A percentile compares a stretch with the other conserved stretches of the same genome.
phyloP scores from a whole-genome alignment of 2,797 vertebrate species.

The Steatocranus sp. region DNA sequence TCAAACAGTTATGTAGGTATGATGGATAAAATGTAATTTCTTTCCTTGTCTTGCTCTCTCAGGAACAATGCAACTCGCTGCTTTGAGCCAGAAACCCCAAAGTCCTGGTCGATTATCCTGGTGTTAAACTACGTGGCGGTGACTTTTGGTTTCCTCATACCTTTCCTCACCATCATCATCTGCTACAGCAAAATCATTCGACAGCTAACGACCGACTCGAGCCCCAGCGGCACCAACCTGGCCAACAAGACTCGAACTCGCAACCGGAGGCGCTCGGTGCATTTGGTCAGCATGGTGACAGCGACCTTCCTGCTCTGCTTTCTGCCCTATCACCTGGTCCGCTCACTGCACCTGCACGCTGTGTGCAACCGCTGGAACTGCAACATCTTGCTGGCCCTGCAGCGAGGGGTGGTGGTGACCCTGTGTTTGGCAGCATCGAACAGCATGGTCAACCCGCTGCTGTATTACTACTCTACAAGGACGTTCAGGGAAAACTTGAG shows the following conservation, averaged over 20 bases:
- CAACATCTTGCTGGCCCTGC: not conserved
- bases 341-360: slow-evolving; percentile 62
- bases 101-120: slow-evolving; percentile 49
- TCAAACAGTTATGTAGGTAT: not conserved
- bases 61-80: slow-evolving; percentile 35
- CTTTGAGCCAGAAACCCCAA: slow-evolving; percentile 49
- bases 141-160: slow-evolving; percentile 64
- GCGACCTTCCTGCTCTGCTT: slow-evolving; percentile 72
- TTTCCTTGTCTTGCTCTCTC: not conserved
- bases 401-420: slow-evolving; percentile 57
- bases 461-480: slow-evolving; percentile 72
- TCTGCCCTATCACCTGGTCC: slow-evolving; percentile 67
- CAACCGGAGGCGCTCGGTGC: slow-evolving; percentile 7
- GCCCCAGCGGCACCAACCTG: fast-evolving
- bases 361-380: slow-evolving; percentile 9
- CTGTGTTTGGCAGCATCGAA: slow-evolving; percentile 67
- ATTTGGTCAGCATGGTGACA: slow-evolving; percentile 57
- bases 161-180: slow-evolving; percentile 63
- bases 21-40: not conserved
- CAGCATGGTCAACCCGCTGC: slow-evolving; percentile 70
- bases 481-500: slow-evolving; percentile 47
- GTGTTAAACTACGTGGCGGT: slow-evolving; percentile 66
- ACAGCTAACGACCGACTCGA: not conserved
- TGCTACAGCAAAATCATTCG: slow-evolving; percentile 60
- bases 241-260: fast-evolving